phyloP scores from a whole-genome alignment of 2,797 vertebrate species.

The Galago senegalensis region DNA sequence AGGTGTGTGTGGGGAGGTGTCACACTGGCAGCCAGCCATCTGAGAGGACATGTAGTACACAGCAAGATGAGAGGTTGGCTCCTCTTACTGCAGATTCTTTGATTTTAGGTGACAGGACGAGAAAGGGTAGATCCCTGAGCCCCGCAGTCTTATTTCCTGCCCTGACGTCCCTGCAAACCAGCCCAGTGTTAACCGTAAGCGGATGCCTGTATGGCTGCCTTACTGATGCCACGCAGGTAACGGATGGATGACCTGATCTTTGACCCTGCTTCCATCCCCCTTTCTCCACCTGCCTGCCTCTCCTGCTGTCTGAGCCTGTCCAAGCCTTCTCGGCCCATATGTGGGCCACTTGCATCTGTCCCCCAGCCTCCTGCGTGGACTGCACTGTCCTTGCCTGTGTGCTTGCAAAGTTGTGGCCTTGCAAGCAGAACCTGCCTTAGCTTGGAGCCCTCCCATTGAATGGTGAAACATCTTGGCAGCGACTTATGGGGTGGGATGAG shows the following conservation, averaged over 20 bases:
- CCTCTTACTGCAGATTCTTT: conserved; percentile 85
- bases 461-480: conserved; percentile 55
- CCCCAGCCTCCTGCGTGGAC: conserved; percentile 35
- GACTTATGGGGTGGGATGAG: conserved; percentile 56
- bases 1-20: background rate
- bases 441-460: conserved; percentile 42
- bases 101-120: conserved; percentile 87
- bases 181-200: conserved; percentile 85
- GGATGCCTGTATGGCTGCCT: conserved; percentile 90
- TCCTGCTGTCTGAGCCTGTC: background rate
- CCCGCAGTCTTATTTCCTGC: conserved; percentile 81
- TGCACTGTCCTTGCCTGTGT: background rate
- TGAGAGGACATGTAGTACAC: conserved; percentile 73
- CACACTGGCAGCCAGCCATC: background rate
- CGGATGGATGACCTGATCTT: conserved; percentile 76
- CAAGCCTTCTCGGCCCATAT: background rate
- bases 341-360: background rate
- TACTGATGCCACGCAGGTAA: conserved; percentile 91
- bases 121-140: conserved; percentile 82
- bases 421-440: conserved; percentile 2
- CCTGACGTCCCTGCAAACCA: conserved; percentile 79
- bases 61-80: conserved; percentile 80
- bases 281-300: conserved; percentile 35
- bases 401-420: conserved; percentile 64
- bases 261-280: conserved; percentile 60